Evolutionary conservation across 1,140 invertebrate genomes (phyloP).

Genomic region (Atta cephalotes): DNA sequence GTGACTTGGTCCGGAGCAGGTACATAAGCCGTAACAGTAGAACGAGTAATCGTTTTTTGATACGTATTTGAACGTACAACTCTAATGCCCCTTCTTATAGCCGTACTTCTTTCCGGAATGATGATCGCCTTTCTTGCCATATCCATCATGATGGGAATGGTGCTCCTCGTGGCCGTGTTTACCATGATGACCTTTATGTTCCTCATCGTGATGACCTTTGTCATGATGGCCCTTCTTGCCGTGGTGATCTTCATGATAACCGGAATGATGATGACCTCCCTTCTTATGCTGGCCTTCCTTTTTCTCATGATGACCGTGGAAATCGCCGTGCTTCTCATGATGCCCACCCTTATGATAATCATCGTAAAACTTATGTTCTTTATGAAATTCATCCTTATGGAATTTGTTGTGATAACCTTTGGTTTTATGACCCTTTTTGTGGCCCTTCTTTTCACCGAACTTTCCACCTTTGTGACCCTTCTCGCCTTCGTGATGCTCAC

Average conservation of each 20-base stretch:
- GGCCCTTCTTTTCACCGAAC: constrained; percentile 92
- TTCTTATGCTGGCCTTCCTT: constrained; percentile 91
- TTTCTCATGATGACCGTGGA: constrained; percentile 90
- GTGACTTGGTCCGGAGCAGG: constrained; percentile 26
- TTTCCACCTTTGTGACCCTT: constrained; percentile 92
- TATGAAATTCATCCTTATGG: constrained; percentile 93
- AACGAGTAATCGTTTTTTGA: constrained; percentile 27
- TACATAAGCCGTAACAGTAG: constrained; percentile 35
- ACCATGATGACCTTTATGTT: constrained; percentile 91
- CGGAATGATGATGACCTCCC: constrained; percentile 90
- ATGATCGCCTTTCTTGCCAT: constrained; percentile 90
- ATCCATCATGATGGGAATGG: constrained; percentile 88
- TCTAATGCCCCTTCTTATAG: constrained; percentile 68
- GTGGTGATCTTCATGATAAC: constrained; percentile 90
- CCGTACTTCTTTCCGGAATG: constrained; percentile 89
- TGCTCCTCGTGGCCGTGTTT: constrained; percentile 90
- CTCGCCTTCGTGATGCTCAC: constrained; percentile 91
- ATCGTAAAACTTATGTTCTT: constrained; percentile 94
- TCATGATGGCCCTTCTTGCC: constrained; percentile 91
- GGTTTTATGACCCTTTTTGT: constrained; percentile 91
- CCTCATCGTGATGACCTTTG: constrained; percentile 92
- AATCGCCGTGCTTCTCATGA: constrained; percentile 89
- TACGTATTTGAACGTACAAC: background rate
- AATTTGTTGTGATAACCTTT: constrained; percentile 93
- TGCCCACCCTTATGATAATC: constrained; percentile 92